Conservation (phyloP, 2,888 invertebrate genomes). For the Apotomis capreana region DNA sequence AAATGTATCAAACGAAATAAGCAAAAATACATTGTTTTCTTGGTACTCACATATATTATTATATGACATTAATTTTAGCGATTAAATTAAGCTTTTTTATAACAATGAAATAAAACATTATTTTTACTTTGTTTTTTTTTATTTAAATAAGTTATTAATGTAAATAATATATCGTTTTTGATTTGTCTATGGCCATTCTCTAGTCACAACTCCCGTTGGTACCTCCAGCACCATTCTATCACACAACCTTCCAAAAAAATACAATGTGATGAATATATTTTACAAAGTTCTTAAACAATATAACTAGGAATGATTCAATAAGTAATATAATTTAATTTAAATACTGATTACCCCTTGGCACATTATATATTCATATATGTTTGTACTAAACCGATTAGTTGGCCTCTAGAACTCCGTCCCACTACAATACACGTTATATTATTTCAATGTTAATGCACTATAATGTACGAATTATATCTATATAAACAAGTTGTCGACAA, state of each 20-base stretch:
- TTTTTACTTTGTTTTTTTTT: constrained; percentile 15
- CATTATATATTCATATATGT: constrained; percentile 49
- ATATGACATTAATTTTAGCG: constrained; percentile 5
- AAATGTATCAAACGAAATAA: background rate
- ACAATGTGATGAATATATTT: constrained; percentile 31
- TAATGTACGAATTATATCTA: background rate
- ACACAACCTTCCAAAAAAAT: constrained; percentile 41
- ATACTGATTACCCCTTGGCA: constrained; percentile 51
- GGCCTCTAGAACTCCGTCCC: constrained; percentile 33
- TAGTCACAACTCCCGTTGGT: constrained; percentile 37
- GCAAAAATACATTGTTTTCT: background rate
- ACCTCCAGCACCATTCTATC: constrained; percentile 54
- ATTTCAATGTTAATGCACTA: constrained; percentile 3
- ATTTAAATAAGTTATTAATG: constrained; percentile 43
- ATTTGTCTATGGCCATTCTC: constrained; percentile 43
- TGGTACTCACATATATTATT: background rate
- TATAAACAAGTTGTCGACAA: constrained; percentile 13
- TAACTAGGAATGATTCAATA: constrained; percentile 39
- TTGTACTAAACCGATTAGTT: constrained; percentile 50
- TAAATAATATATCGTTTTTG: constrained; percentile 43
- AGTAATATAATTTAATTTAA: constrained; percentile 31
- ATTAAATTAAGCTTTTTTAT: constrained; percentile 1
- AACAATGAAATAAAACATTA: constrained; percentile 6
- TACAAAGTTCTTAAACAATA: constrained; percentile 36
- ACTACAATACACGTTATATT: constrained; percentile 9